Conservation (phyloP, 1,140 invertebrate species). For the Drosophila nigrodunni region DNA sequence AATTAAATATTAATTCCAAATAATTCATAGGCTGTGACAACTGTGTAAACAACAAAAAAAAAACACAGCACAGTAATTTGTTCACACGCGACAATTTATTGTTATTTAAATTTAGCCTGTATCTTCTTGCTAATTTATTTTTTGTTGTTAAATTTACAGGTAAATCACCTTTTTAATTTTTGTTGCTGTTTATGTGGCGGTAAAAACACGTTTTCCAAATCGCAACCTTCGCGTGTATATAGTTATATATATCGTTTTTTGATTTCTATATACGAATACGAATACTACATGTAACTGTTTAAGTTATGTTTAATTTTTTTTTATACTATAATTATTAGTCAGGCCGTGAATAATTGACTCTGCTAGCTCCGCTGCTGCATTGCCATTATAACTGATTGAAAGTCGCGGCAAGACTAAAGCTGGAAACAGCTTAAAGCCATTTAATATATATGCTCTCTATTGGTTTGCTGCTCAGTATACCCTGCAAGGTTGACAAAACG, state of each 20-base stretch:
- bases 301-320: not conserved
- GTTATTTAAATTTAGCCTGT: not conserved
- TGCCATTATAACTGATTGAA: constrained; percentile 55
- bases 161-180: constrained; percentile 59
- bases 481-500: not conserved
- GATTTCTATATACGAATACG: constrained; percentile 29
- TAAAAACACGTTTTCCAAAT: constrained; percentile 60
- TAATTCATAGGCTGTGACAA: no score
- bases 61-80: no score
- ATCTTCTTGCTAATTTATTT: constrained; percentile 1
- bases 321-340: not conserved
- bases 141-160: constrained; percentile 13
- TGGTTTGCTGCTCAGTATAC: not conserved
- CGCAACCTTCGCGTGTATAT: constrained; percentile 39
- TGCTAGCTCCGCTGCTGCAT: constrained; percentile 25
- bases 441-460: constrained; percentile 24
- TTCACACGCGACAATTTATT: not conserved
- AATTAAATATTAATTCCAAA: no score
- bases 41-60: no score
- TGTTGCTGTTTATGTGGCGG: constrained; percentile 33
- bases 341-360: constrained; percentile 40
- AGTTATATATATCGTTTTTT: not conserved
- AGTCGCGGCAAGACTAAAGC: constrained; percentile 55
- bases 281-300: not conserved
- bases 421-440: constrained; percentile 11